Conservation (phyloP, 2,113 vertebrate genomes). For the Hiodon tergisus region DNA sequence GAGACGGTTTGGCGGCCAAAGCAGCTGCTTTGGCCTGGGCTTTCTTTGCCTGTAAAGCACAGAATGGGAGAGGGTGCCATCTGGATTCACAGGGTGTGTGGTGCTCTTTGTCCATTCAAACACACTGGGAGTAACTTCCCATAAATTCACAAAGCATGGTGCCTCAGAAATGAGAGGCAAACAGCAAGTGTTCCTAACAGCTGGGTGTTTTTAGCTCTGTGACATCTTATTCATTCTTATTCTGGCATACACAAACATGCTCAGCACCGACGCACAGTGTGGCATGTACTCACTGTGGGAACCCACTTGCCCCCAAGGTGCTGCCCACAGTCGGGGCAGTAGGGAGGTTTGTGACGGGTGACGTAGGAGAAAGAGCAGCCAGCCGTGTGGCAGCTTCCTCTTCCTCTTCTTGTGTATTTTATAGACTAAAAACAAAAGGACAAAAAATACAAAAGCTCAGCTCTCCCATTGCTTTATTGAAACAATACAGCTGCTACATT, state of each 20-base stretch:
- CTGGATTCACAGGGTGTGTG: background rate
- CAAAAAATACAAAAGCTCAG: background rate
- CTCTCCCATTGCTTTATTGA: background rate
- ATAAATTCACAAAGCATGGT: background rate
- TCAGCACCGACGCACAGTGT: background rate
- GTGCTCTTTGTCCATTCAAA: background rate
- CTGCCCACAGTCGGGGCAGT: constrained; percentile 80
- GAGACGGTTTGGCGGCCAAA: background rate
- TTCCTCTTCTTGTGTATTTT: constrained; percentile 88
- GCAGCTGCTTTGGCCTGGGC: constrained; percentile 2
- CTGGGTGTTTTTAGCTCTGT: no score
- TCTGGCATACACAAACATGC: background rate
- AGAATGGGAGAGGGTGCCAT: background rate
- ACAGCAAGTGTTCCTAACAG: no score
- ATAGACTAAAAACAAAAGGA: constrained; percentile 66
- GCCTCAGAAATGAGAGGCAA: background rate
- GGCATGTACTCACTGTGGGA: constrained; percentile 66
- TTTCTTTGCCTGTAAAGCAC: constrained; percentile 15
- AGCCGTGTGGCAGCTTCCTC: constrained; percentile 84
- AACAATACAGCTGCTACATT: background rate
- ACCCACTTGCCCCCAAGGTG: constrained; percentile 93
- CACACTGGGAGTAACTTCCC: background rate
- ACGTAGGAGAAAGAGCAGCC: constrained; percentile 87
- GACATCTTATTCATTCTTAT: no score
- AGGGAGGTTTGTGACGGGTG: constrained; percentile 91